These are phyloP conservation scores for Mythimna vitellina DNA, from an alignment of 2,888 invertebrate genomes.

Conservation along the genomic window DNA sequence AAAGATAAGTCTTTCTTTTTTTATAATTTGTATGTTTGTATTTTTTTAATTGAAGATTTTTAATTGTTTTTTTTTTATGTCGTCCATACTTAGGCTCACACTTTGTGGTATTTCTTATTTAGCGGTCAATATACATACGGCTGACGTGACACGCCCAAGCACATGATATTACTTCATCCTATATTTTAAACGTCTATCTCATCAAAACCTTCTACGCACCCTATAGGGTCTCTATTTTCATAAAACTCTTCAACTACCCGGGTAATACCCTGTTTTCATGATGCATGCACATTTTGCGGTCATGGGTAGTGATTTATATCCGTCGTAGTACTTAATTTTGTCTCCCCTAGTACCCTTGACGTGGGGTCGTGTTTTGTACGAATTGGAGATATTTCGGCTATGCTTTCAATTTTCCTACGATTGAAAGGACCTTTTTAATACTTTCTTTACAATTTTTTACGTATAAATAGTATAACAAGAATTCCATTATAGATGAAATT, in stretches of 20 bases:
- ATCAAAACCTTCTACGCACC: conserved; percentile 8
- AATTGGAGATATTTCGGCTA: conserved; percentile 47
- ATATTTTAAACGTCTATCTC: not conserved
- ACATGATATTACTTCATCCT: too few species aligned
- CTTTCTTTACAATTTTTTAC: conserved; percentile 26
- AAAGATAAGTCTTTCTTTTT: too few species aligned
- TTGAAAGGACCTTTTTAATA: conserved; percentile 50
- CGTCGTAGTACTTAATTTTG: conserved; percentile 53
- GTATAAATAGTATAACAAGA: not conserved
- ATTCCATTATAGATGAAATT: too few species aligned
- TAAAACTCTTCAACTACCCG: conserved; percentile 40
- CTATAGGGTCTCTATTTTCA: conserved; percentile 35
- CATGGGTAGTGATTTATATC: conserved; percentile 55
- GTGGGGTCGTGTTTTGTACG: conserved; percentile 43
- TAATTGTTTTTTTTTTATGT: too few species aligned
- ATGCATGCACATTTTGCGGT: conserved; percentile 60
- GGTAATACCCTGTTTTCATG: conserved; percentile 56
- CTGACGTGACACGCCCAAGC: too few species aligned
- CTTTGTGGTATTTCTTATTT: too few species aligned
- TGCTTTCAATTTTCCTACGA: conserved; percentile 54
- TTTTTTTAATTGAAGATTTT: too few species aligned
- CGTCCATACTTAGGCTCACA: too few species aligned
- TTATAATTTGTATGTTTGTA: too few species aligned
- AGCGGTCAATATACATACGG: too few species aligned
- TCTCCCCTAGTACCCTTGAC: conserved; percentile 41